Percentiles rank a stretch among this genome's conserved stretches.
Conservation (phyloP, 1,140 invertebrate species). For the Penaeus japonicus region DNA sequence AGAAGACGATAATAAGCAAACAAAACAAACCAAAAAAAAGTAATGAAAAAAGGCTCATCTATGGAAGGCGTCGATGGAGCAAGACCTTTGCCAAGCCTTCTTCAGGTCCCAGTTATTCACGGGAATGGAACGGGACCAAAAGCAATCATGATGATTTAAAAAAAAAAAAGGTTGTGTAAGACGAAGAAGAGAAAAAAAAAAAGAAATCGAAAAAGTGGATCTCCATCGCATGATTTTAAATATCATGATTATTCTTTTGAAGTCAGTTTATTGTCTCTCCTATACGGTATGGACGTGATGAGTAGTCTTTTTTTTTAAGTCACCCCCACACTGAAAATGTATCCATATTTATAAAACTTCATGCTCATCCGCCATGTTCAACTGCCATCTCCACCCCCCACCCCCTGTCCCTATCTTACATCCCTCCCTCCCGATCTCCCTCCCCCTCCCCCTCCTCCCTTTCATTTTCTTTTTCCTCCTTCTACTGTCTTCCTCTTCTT, state of each 20-base stretch:
- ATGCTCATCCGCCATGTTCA: not conserved
- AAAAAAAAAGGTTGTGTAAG: no score
- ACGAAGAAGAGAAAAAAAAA: no score
- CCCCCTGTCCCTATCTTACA: not conserved
- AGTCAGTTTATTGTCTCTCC: not conserved
- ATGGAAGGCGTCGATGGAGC: slow-evolving; percentile 21
- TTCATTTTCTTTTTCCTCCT: no score
- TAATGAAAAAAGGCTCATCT: slow-evolving; percentile 37
- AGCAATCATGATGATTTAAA: no score
- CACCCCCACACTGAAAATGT: not conserved
- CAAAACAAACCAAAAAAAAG: no score
- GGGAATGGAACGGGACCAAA: no score
- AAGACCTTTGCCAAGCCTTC: not conserved
- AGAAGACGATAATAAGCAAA: no score
- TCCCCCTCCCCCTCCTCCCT: not conserved
- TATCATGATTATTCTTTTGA: not conserved
- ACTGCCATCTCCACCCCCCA: not conserved
- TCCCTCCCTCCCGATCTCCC: no score
- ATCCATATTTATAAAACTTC: slow-evolving; percentile 3
- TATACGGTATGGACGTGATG: not conserved
- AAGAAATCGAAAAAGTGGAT: no score
- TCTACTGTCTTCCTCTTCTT: not conserved
- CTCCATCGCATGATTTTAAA: not conserved
- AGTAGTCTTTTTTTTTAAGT: not conserved
- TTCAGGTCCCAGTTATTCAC: no score